Percentiles rank a stretch among this genome's conserved stretches.
These are phyloP conservation scores for Arion vulgaris DNA, from an alignment of 1,140 invertebrate species.

Conservation along the genomic window DNA sequence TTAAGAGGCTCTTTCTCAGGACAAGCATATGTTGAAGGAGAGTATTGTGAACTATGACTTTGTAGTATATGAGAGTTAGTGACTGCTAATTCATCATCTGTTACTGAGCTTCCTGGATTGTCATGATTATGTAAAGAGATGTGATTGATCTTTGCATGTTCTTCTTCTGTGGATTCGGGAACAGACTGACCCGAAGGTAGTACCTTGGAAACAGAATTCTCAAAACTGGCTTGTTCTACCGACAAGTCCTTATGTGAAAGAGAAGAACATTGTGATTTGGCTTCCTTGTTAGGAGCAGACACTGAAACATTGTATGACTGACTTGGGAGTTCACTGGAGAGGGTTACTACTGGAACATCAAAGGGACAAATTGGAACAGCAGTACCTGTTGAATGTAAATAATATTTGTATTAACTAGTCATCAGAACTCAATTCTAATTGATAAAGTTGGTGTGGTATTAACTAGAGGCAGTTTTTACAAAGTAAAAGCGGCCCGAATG, in stretches of 20 bases:
- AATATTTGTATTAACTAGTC: no score
- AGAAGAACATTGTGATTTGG: background rate
- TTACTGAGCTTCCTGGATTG: background rate
- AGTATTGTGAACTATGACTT: background rate
- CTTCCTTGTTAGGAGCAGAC: background rate
- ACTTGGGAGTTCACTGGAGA: background rate
- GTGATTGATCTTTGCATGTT: background rate
- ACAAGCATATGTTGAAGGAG: background rate
- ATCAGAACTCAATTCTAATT: no score
- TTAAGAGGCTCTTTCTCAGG: background rate
- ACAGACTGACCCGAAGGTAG: background rate
- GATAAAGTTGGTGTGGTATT: no score
- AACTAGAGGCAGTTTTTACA: no score
- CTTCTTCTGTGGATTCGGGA: background rate
- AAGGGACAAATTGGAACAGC: slow-evolving; percentile 4
- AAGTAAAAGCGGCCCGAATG: no score
- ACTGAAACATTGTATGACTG: background rate
- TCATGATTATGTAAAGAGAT: background rate
- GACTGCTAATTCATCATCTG: background rate
- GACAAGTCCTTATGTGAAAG: background rate
- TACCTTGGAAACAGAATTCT: background rate
- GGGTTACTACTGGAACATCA: background rate
- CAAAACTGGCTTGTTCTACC: background rate
- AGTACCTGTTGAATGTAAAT: background rate
- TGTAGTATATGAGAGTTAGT: background rate